phyloP scores from a whole-genome alignment of 2,797 vertebrate species.

The Chelmon rostratus region DNA sequence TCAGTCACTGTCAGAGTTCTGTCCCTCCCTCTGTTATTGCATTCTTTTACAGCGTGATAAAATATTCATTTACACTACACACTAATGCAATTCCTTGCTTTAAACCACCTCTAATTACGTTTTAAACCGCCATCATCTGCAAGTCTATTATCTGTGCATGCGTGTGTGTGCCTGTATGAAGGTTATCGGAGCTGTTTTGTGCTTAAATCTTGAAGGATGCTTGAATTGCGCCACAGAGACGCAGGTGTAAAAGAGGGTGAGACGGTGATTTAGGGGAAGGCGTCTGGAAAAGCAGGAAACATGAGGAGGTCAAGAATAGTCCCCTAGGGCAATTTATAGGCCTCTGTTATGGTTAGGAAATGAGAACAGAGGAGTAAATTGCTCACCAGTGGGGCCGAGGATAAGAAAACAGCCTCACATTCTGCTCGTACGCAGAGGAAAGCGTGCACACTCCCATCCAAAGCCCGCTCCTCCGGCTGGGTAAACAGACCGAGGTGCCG shows the following conservation, averaged over 20 bases:
- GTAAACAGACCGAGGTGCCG: slow-evolving; percentile 58
- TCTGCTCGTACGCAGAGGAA: slow-evolving; percentile 45
- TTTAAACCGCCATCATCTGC: slow-evolving; percentile 29
- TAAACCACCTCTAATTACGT: slow-evolving; percentile 33
- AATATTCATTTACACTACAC: slow-evolving; percentile 30
- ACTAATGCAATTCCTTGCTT: slow-evolving; percentile 23
- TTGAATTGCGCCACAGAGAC: slow-evolving; percentile 63
- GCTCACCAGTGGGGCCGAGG: slow-evolving; percentile 35
- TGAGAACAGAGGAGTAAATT: slow-evolving; percentile 74
- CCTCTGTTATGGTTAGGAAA: slow-evolving; percentile 70
- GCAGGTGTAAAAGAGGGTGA: slow-evolving; percentile 59
- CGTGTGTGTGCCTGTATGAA: background rate
- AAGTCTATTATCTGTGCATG: background rate
- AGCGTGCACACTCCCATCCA: slow-evolving; percentile 27
- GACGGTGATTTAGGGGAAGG: slow-evolving; percentile 67
- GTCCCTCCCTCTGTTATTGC: background rate
- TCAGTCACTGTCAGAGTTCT: background rate
- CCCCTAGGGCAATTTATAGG: slow-evolving; percentile 74
- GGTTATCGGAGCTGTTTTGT: slow-evolving; percentile 51
- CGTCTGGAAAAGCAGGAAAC: slow-evolving; percentile 62
- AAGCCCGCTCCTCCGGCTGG: slow-evolving; percentile 28
- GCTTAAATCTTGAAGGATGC: slow-evolving; percentile 43
- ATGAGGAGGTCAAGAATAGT: slow-evolving; percentile 65
- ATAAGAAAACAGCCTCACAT: slow-evolving; percentile 53
- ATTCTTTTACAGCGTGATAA: slow-evolving; percentile 25